Conservation (phyloP, 2,113 vertebrate species). For the Carlito syrichta region DNA sequence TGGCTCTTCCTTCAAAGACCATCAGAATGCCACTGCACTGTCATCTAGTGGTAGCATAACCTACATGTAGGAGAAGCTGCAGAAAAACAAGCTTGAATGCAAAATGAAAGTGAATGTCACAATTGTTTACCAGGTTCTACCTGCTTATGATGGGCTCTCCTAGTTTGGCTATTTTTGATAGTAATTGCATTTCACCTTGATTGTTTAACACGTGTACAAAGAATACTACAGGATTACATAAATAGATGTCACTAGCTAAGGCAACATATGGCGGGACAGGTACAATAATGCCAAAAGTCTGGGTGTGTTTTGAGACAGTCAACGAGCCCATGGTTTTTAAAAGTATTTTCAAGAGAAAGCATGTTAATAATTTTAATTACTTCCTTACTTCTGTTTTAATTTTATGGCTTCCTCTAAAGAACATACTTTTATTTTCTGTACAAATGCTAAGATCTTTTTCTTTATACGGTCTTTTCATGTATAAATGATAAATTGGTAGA, state of each 20-base stretch:
- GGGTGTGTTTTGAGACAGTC: neutral
- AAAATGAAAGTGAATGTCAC: conserved; percentile 9
- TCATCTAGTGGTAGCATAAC: conserved; percentile 43
- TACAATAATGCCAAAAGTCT: neutral
- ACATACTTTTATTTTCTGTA: neutral
- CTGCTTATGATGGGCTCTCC: neutral
- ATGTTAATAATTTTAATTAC: conserved; percentile 19
- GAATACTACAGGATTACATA: neutral
- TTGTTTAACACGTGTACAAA: conserved; percentile 22
- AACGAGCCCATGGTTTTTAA: neutral
- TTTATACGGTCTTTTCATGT: neutral
- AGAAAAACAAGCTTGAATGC: neutral
- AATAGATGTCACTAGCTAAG: neutral
- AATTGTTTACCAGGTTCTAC: neutral
- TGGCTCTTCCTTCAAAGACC: neutral
- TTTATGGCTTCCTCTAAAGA: neutral
- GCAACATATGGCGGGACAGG: neutral
- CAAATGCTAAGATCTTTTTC: neutral
- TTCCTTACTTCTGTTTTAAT: conserved; percentile 26
- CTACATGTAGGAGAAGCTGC: neutral
- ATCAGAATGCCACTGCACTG: neutral
- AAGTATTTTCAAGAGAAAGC: conserved; percentile 11
- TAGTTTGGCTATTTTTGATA: neutral
- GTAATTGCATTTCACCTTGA: neutral
- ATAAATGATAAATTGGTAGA: conserved; percentile 10